Base-by-base conservation (phyloP, 2,797 vertebrate species). In the Pseudomugil tenellus region DNA sequence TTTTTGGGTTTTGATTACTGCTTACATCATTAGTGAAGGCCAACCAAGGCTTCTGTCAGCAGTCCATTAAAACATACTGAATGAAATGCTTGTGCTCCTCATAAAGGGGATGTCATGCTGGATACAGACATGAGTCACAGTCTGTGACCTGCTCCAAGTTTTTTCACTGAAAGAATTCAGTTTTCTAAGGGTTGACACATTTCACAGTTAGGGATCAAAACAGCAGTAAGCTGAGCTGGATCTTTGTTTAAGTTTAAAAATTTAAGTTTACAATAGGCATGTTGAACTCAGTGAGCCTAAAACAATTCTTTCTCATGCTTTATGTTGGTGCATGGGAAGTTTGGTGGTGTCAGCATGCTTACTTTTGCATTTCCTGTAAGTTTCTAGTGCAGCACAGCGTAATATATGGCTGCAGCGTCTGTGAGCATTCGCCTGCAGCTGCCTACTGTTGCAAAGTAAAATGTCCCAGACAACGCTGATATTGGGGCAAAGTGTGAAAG, bases 101-200 rank as follows among this genome's bases (percentile, higher is more conserved):
- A 53, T 71, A 77, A 67, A 70, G 58, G 58, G 58, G 35, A 74
- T 54, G 28, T 74, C 63, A 66, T 57, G 43, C 46, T 65, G 65
- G 64, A 66, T 72, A 62, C 57, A 76, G 69, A 72, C 77, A 69
- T 80, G 77, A 78, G 57, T 78, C 75, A 78, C 52, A 65, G 68
- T 75, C 75, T 72, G 48, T 5, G 23, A 49, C 34, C 48, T 19
- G 25, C 19, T 70, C 69, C 77, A 72, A 62, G 65, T 69, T 35
- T 69, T 69, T 64, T 80, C 63, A 74, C 32, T 43, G 63, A 1
- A 39, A 16, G 37, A 39, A 39, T 39, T n/a, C 6, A 17, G 19
- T 21, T 21, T 46, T 46, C 19, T 46, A 7, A 21, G 6, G 31
- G 21, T 28, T 19, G 12, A 53, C 66, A 69, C 46, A 48, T 62